Evolutionary conservation across 2,113 vertebrate species (phyloP).

Genomic region (cattle (Bos taurus)): ARS-UCD2.0 NC_037351.1:34390501-34391000

Average conservation of each 20-base stretch:
- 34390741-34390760: background rate
- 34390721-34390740: background rate
- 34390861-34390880: background rate
- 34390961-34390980: background rate
- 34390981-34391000: background rate
- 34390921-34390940: background rate
- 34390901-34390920: background rate
- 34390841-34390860: background rate
- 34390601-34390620: constrained; percentile 7
- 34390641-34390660: background rate
- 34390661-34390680: background rate
- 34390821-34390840: background rate
- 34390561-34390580: background rate
- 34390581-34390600: background rate
- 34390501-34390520: background rate
- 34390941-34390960: background rate
- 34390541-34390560: background rate
- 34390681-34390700: background rate
- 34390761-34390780: background rate
- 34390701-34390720: background rate
- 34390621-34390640: background rate
- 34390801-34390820: background rate
- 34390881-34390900: background rate
- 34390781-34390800: background rate
- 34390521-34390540: background rate